Percentiles rank a stretch among this genome's conserved stretches.
Conservation (phyloP, 2,888 invertebrate genomes). For the Pachydiplax longipennis region DNA sequence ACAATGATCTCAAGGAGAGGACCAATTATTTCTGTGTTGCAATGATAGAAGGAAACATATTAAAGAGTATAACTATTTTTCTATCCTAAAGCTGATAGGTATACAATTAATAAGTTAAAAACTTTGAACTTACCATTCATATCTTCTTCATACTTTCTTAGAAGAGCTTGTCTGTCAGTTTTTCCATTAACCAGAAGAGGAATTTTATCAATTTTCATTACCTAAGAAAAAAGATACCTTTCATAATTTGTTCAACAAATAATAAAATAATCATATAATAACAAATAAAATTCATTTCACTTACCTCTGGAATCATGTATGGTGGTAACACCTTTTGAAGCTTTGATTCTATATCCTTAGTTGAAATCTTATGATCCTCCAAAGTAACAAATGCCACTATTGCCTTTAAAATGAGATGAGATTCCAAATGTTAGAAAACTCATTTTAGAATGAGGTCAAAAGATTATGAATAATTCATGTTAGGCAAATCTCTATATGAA, state of each 20-base stretch:
- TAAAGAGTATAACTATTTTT: too few species aligned
- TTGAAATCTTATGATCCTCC: constrained; percentile 59
- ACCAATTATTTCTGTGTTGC: too few species aligned
- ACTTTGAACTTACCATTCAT: constrained; percentile 59
- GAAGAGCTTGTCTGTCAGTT: constrained; percentile 79
- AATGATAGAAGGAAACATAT: too few species aligned
- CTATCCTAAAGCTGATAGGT: too few species aligned
- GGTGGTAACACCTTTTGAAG: constrained; percentile 71
- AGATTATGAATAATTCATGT: too few species aligned
- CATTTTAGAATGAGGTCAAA: too few species aligned
- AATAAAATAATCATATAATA: too few species aligned
- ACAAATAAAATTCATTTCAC: background rate
- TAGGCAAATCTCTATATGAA: too few species aligned
- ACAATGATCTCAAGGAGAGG: too few species aligned
- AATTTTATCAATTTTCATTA: constrained; percentile 75
- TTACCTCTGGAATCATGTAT: constrained; percentile 83
- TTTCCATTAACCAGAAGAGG: constrained; percentile 88
- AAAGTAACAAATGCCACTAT: constrained; percentile 71
- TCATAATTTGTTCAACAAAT: background rate
- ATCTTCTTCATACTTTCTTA: constrained; percentile 72
- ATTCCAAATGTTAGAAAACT: too few species aligned
- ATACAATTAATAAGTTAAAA: too few species aligned
- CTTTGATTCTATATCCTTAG: constrained; percentile 70
- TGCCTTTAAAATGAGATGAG: constrained; percentile 61
- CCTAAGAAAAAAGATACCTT: constrained; percentile 57